Base-by-base conservation (phyloP, 2,113 vertebrate species). In the Podarcis cretensis region DNA sequence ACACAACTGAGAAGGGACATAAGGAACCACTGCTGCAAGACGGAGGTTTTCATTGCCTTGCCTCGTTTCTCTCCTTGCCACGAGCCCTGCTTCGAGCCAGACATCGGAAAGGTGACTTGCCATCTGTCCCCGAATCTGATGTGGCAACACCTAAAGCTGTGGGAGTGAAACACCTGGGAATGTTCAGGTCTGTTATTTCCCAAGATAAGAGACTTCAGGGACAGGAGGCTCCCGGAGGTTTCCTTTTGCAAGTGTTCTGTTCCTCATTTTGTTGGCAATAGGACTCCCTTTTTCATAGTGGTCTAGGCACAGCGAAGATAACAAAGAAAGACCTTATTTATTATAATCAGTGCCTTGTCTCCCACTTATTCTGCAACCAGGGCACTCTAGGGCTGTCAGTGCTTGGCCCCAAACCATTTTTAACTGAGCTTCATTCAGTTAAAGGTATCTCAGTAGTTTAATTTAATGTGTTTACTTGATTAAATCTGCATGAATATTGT, bases 161-260 rank as follows among this genome's bases (percentile, higher is more conserved):
- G 96, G 95, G 97, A 97, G 95, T 3, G 27, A 12, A 89, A 91
- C 96, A 97, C 90, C 93, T 97, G 97, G 83, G 37, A 54, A 74
- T 65, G 14, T 20, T n/a, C 4, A 0, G 88, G 92, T 40, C 86
- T 89, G 93, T 95, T 89, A 91, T 57, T 81, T 92, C 81, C 65
- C 5, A 59, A 92, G 95, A 95, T 95, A 96, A 96, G 9, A 3
- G 0, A 75, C 74, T 37, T 32, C 30, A 85, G n/a, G 9, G 35
- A 57, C 85, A 23, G 65, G 48, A 86, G 18, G 89, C 57, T 40
- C 73, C 77, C 20, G 30, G 57, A 37, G 66, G 13, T 57, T 92
- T 16, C 48, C 85, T 69, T 40, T 83, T 48, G 0, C 4, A 21
- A 37, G 9, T 10, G 81, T 57, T 14, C 6, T 5, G 13, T 32